Evolutionary conservation across 53 echinoderm and acorn worm genomes (phyloP).

Genomic region (Stichopus horrens): DNA sequence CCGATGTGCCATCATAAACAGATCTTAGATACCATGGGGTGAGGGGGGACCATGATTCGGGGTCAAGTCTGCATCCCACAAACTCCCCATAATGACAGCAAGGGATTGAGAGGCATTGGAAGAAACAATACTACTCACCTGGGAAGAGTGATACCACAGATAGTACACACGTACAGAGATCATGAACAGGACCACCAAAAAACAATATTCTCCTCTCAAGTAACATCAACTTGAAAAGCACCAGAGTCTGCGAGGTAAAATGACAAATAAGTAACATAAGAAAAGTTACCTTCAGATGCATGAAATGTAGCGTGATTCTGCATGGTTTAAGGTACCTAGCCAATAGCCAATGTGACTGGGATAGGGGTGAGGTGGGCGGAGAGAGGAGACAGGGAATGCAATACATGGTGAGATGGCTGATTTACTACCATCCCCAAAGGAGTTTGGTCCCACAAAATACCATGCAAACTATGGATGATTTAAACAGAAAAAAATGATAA

Average conservation of each 20-base stretch:
- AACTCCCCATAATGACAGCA: not conserved
- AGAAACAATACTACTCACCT: constrained; percentile 50
- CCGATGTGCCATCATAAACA: no score
- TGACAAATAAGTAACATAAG: not conserved
- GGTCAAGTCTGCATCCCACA: no score
- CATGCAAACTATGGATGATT: no score
- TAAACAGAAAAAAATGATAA: not conserved
- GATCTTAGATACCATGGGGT: not conserved
- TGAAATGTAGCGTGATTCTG: not conserved
- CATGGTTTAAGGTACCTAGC: not conserved
- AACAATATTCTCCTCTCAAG: constrained; percentile 84
- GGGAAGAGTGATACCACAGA: constrained; percentile 89
- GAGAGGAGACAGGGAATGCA: no score
- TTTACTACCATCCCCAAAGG: no score
- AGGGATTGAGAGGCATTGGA: not conserved
- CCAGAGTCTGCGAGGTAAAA: constrained; percentile 59
- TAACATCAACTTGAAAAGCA: constrained; percentile 87
- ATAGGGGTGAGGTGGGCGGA: no score
- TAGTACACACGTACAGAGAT: constrained; percentile 72
- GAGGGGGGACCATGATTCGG: not conserved
- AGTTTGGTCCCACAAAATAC: no score
- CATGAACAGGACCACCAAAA: constrained; percentile 81
- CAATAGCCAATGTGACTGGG: no score
- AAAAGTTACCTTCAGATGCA: no score
- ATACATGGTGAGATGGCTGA: no score